Conservation (phyloP, 2,888 invertebrate species). For the Dendrolimus houi region DNA sequence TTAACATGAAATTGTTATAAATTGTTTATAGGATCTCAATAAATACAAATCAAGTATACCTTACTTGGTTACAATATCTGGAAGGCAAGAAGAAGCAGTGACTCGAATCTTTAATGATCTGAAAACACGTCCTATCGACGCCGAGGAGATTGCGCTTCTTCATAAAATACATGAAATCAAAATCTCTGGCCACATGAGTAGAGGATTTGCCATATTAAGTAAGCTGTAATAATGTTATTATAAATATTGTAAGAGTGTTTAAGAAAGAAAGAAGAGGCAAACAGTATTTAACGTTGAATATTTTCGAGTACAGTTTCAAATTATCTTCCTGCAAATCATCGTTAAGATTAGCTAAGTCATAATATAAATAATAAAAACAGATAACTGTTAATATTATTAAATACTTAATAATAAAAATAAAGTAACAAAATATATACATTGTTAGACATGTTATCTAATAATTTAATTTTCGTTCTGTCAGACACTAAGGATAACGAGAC, state of each 20-base stretch:
- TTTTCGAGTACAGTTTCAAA: too few species aligned
- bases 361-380: too few species aligned
- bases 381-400: too few species aligned
- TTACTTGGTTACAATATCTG: slow-evolving; percentile 70
- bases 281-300: too few species aligned
- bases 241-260: too few species aligned
- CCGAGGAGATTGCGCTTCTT: slow-evolving; percentile 59
- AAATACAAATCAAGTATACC: slow-evolving; percentile 40
- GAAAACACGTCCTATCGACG: slow-evolving; percentile 38
- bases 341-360: too few species aligned
- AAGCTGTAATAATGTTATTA: slow-evolving; percentile 8
- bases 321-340: too few species aligned
- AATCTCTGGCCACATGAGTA: slow-evolving; percentile 67
- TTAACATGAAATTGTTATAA: too few species aligned
- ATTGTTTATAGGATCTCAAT: slow-evolving; percentile 10
- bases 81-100: slow-evolving; percentile 67
- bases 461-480: slow-evolving; percentile 7
- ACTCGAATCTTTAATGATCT: slow-evolving; percentile 32
- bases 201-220: slow-evolving; percentile 76
- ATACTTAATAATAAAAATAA: too few species aligned
- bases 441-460: too few species aligned
- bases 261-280: too few species aligned
- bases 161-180: slow-evolving; percentile 55
- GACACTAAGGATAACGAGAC: slow-evolving; percentile 23
- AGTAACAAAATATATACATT: too few species aligned